Conservation (phyloP, 2,113 vertebrate species). For the Isurus oxyrinchus region DNA sequence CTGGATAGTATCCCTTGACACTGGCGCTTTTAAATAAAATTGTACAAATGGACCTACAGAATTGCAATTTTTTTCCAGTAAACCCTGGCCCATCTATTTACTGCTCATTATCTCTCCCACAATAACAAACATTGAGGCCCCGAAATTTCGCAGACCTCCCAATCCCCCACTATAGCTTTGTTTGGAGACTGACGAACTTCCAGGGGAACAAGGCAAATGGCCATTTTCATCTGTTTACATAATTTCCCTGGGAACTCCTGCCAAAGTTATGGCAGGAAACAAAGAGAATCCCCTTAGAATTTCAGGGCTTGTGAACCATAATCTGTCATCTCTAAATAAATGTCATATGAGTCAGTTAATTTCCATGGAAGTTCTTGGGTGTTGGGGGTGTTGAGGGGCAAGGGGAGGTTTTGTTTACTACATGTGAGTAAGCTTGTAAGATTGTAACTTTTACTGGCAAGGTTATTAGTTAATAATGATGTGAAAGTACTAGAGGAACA, state of each 20-base stretch:
- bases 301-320: background rate
- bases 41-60: background rate
- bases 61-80: background rate
- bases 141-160: background rate
- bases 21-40: background rate
- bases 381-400: background rate
- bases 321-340: background rate
- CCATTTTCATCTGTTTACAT: background rate
- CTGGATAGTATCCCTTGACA: background rate
- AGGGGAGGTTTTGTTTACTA: slow-evolving; percentile 17
- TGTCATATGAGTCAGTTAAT: background rate
- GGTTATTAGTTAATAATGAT: slow-evolving; percentile 28
- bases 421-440: slow-evolving; percentile 10
- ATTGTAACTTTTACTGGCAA: slow-evolving; percentile 29
- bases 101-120: background rate
- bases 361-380: background rate
- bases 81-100: background rate
- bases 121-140: background rate
- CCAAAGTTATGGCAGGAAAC: background rate
- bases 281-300: background rate
- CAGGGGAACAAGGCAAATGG: background rate
- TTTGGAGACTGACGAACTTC: background rate
- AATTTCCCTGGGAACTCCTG: background rate
- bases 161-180: background rate
- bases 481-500: slow-evolving; percentile 29